Conservation (phyloP, 2,797 vertebrate genomes). For the Macropus fuliginosus region DNA sequence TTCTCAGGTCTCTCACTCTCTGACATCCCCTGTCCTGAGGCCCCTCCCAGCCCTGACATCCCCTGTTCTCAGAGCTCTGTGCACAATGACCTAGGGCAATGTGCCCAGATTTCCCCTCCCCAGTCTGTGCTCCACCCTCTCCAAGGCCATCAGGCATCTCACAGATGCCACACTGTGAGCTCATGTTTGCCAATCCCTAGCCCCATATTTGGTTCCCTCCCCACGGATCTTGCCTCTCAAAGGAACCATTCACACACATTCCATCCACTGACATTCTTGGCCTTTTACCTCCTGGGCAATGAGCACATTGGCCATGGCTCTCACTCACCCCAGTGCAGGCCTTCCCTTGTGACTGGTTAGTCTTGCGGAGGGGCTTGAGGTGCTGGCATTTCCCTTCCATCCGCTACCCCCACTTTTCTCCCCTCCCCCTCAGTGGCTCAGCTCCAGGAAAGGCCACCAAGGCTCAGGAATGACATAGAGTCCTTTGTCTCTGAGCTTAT, state of each 20-base stretch:
- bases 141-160: no score
- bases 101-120: not conserved
- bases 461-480: no score
- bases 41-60: no score
- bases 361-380: no score
- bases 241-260: slow-evolving; percentile 71
- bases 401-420: not conserved
- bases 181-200: not conserved
- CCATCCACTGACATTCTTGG: slow-evolving; percentile 59
- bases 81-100: no score
- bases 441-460: not conserved
- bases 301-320: not conserved
- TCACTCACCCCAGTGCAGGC: no score
- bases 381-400: rapidly evolving
- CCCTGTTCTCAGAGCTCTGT: no score
- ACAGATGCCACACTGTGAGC: slow-evolving; percentile 28
- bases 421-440: not conserved
- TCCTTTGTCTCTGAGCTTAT: not conserved
- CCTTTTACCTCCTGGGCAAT: not conserved
- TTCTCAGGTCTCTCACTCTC: no score
- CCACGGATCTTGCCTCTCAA: slow-evolving; percentile 47
- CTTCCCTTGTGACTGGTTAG: not conserved
- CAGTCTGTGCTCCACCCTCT: no score
- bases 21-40: no score
- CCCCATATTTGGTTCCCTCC: slow-evolving; percentile 33